These are phyloP conservation scores for Phengaris arion DNA, from an alignment of 2,888 invertebrate genomes.

Conservation along the genomic window DNA sequence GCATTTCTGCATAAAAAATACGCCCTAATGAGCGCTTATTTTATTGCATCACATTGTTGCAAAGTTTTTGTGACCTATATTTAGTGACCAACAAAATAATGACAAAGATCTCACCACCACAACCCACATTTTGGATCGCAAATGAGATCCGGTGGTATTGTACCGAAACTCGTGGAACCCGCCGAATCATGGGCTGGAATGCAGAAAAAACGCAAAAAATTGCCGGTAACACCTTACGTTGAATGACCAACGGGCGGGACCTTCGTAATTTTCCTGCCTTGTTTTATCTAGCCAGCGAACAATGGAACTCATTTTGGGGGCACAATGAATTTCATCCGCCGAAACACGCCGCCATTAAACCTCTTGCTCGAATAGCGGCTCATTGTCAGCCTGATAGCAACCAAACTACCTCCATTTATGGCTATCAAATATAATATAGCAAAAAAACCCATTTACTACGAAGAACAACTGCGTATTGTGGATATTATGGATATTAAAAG, in stretches of 20 bases:
- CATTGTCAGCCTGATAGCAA: conserved; percentile 34
- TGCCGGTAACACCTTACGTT: conserved; percentile 57
- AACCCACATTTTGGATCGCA: conserved; percentile 16
- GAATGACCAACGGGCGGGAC: conserved; percentile 58
- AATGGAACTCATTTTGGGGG: conserved; percentile 70
- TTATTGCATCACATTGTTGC: background rate
- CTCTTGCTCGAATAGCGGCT: conserved; percentile 41
- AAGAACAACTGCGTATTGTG: background rate
- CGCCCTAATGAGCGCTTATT: background rate
- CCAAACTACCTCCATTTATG: conserved; percentile 43
- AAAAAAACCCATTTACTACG: conserved; percentile 8
- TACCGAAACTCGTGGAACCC: conserved; percentile 29
- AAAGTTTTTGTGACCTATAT: background rate
- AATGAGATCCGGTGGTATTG: conserved; percentile 17
- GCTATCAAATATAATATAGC: conserved; percentile 32
- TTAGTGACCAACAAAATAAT: background rate
- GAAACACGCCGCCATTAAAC: conserved; percentile 67
- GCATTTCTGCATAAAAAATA: background rate
- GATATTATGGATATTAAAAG: background rate
- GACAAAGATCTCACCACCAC: background rate
- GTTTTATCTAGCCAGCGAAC: conserved; percentile 65
- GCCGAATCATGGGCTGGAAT: conserved; percentile 34
- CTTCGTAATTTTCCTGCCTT: conserved; percentile 74
- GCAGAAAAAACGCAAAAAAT: conserved; percentile 54
- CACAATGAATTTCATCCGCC: conserved; percentile 69